Conservation (phyloP, 2,113 vertebrate genomes). For the Bolborhynchus lineola region DNA sequence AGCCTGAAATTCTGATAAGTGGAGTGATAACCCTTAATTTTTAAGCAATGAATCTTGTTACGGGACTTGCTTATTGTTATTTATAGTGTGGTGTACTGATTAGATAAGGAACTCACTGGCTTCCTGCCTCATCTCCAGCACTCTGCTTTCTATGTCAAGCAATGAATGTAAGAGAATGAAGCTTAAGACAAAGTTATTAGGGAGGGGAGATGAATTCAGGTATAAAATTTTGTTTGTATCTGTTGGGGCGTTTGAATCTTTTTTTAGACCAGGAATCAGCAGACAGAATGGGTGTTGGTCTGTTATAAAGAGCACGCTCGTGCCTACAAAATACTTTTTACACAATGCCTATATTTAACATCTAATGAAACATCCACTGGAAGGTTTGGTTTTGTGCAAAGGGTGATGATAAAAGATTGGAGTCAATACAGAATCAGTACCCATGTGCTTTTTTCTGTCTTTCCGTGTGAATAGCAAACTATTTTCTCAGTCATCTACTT, state of each 20-base stretch:
- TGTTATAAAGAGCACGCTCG: neutral
- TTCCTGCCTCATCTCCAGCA: neutral
- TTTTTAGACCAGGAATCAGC: neutral
- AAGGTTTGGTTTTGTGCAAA: neutral
- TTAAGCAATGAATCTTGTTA: neutral
- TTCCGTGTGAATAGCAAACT: neutral
- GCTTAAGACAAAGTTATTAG: neutral
- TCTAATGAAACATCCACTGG: neutral
- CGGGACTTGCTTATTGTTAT: neutral
- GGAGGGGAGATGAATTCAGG: neutral
- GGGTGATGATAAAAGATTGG: neutral
- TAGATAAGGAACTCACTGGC: neutral
- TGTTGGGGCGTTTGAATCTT: neutral
- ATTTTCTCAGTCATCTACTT: neutral
- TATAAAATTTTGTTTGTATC: neutral
- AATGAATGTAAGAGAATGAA: neutral
- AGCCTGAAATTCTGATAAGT: neutral
- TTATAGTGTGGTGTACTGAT: neutral
- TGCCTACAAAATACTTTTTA: neutral
- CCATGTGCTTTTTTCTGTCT: neutral
- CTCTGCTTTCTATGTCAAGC: neutral
- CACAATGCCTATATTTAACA: neutral
- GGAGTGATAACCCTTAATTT: neutral
- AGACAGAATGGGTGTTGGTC: neutral
- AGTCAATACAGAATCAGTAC: neutral